Conservation (phyloP, 2,113 vertebrate species). For the Chloropsis cyanopogon region DNA sequence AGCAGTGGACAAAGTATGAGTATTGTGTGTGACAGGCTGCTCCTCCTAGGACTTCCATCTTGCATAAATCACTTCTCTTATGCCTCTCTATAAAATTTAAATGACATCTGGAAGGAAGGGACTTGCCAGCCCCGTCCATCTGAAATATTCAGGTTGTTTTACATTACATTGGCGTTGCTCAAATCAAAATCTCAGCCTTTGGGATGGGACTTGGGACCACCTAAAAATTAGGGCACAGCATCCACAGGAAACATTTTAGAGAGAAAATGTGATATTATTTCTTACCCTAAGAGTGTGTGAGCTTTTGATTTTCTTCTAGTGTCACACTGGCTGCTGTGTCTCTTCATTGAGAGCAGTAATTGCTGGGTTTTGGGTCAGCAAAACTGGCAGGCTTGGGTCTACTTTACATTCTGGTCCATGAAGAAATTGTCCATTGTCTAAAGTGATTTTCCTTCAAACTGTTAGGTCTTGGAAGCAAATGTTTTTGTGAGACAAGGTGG, state of each 20-base stretch:
- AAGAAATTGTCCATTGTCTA: not conserved
- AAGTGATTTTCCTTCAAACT: not conserved
- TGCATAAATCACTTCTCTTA: not conserved
- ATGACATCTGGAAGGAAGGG: conserved; percentile 16
- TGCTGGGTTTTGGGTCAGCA: not conserved
- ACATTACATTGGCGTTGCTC: not conserved
- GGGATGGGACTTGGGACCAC: not conserved
- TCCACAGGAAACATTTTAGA: not conserved
- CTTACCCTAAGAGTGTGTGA: not conserved
- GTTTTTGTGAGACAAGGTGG: not conserved
- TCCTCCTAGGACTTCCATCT: not conserved
- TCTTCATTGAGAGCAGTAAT: not conserved
- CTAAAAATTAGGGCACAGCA: not conserved
- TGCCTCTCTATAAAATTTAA: conserved; percentile 9
- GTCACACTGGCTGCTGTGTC: not conserved
- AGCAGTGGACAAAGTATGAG: not conserved
- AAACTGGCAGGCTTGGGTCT: not conserved
- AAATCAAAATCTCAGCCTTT: not conserved
- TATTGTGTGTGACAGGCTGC: not conserved
- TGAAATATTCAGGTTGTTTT: conserved; percentile 33
- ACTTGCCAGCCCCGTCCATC: not conserved
- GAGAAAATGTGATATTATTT: not conserved
- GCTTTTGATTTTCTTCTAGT: not conserved
- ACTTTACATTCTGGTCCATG: not conserved
- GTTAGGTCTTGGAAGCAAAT: not conserved